Evolutionary conservation across 2,888 invertebrate genomes (phyloP).

Genomic region (Habroteleia sp.): DNA sequence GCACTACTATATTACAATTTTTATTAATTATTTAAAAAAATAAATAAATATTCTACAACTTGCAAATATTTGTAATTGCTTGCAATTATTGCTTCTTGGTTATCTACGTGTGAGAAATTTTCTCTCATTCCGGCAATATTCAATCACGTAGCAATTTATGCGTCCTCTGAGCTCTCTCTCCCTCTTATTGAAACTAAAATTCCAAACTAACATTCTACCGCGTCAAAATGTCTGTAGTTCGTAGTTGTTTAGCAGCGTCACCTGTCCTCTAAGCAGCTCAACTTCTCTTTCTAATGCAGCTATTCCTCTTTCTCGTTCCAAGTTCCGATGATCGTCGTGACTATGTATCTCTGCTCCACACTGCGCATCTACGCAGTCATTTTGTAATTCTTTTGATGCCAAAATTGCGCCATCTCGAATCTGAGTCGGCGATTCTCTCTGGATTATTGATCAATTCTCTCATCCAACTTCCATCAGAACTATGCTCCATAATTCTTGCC

Average conservation of each 20-base stretch:
- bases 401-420: not conserved
- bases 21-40: too few relatives aligned
- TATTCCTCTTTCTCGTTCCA: not conserved
- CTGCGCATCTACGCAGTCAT: too few relatives aligned
- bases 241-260: not conserved
- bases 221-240: not conserved
- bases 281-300: not conserved
- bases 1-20: too few relatives aligned
- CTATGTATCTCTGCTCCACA: not conserved
- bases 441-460: not conserved
- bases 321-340: not conserved
- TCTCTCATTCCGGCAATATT: too few relatives aligned
- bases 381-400: not conserved
- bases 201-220: too few relatives aligned
- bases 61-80: too few relatives aligned
- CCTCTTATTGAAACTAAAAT: too few relatives aligned
- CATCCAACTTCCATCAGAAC: not conserved
- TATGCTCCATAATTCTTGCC: not conserved
- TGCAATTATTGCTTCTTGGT: too few relatives aligned
- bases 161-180: too few relatives aligned
- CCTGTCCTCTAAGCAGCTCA: not conserved
- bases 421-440: not conserved
- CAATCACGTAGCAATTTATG: too few relatives aligned
- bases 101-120: too few relatives aligned
- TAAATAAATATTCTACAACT: too few relatives aligned